These are phyloP conservation scores for Hydrolagus affinis DNA, from an alignment of 2,113 vertebrate genomes.

Conservation along the genomic window DNA sequence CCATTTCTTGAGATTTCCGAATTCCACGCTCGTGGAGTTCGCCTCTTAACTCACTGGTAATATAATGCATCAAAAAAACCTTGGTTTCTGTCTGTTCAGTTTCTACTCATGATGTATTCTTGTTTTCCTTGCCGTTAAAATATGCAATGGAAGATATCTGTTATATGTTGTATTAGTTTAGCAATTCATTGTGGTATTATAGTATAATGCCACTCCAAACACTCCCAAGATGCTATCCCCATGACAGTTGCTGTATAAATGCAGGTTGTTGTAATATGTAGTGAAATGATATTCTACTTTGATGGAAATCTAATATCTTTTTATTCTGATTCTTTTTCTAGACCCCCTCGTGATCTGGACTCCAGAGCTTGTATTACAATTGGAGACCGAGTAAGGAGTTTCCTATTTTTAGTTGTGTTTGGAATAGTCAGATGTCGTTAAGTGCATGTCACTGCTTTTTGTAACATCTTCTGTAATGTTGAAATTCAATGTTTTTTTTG, in stretches of 20 bases:
- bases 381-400: constrained; percentile 56
- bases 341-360: constrained; percentile 62
- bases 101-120: not conserved
- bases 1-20: too few species aligned
- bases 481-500: not conserved
- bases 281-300: not conserved
- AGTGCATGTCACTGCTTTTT: not conserved
- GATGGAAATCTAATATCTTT: not conserved
- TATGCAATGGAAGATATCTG: not conserved
- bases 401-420: not conserved
- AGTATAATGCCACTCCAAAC: too few species aligned
- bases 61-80: too few species aligned
- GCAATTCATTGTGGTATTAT: too few species aligned
- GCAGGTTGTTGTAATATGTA: too few species aligned
- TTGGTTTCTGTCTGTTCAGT: too few species aligned
- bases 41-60: too few species aligned
- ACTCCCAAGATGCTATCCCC: too few species aligned
- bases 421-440: not conserved
- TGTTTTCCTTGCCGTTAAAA: not conserved
- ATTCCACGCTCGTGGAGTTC: too few species aligned
- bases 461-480: not conserved
- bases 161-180: not conserved
- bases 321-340: constrained; percentile 37
- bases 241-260: too few species aligned
- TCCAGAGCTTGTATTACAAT: constrained; percentile 69